Evolutionary conservation across 2,113 vertebrate species (phyloP).

Genomic region (Balaenoptera acutorostrata): DNA sequence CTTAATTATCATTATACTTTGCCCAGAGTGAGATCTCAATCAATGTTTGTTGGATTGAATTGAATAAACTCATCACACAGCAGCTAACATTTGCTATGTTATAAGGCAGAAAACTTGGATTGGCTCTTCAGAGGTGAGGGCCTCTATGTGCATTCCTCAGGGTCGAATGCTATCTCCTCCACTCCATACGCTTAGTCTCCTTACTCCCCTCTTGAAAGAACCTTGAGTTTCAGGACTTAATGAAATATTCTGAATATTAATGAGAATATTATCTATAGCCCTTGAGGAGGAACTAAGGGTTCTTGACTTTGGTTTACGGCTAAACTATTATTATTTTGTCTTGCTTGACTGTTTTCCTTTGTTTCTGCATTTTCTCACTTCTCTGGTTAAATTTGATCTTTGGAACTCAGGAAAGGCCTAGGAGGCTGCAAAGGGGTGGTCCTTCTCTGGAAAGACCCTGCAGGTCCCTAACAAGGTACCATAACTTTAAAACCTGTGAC

Average conservation of each 20-base stretch:
- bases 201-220: background rate
- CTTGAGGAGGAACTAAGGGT: background rate
- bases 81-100: background rate
- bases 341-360: background rate
- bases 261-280: background rate
- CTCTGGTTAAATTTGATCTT: background rate
- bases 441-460: background rate
- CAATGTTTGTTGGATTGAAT: background rate
- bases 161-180: background rate
- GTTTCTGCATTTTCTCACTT: background rate
- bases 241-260: background rate
- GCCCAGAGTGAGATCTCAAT: conserved; percentile 44
- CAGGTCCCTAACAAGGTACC: background rate
- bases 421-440: background rate
- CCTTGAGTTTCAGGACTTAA: background rate
- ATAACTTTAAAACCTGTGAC: background rate
- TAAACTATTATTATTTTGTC: background rate
- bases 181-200: background rate
- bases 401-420: background rate
- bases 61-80: background rate
- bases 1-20: conserved; percentile 58
- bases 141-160: background rate
- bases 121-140: background rate
- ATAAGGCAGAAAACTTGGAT: background rate
- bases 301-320: background rate